phyloP scores from a whole-genome alignment of 2,888 invertebrate species.

The Tachina lurida region DNA sequence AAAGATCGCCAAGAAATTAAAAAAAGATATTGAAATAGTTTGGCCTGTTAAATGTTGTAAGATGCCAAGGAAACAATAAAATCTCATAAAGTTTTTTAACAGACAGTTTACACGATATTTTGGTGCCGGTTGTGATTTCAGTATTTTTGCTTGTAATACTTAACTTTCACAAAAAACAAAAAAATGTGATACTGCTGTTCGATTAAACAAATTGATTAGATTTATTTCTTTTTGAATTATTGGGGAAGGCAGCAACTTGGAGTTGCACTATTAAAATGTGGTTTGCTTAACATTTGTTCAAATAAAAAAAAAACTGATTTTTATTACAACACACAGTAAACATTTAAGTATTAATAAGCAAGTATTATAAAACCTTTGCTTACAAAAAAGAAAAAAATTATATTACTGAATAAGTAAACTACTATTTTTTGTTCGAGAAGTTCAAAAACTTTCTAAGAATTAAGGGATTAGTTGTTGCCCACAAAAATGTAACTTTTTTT shows the following conservation, averaged over 20 bases:
- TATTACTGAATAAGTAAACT: too few species aligned
- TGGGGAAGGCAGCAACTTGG: constrained; percentile 16
- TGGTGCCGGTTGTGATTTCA: constrained; percentile 9
- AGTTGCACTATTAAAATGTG: constrained; percentile 12
- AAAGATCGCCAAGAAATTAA: background rate
- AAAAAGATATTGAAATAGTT: constrained; percentile 6
- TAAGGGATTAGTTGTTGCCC: too few species aligned
- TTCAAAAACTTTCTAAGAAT: too few species aligned
- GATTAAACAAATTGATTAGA: constrained; percentile 56
- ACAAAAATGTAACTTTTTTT: too few species aligned
- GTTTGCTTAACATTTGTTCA: constrained; percentile 10
- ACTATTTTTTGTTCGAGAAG: too few species aligned
- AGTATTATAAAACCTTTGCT: too few species aligned
- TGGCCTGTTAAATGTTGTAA: constrained; percentile 38
- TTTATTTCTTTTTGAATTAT: constrained; percentile 41
- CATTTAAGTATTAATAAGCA: constrained; percentile 4
- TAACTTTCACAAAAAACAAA: constrained; percentile 21
- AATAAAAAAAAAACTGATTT: constrained; percentile 5
- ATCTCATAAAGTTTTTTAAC: constrained; percentile 59
- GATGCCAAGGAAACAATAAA: constrained; percentile 49
- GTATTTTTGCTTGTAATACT: constrained; percentile 8
- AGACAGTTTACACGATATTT: constrained; percentile 50
- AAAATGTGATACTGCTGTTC: constrained; percentile 28
- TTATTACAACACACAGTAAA: constrained; percentile 7
- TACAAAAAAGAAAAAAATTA: too few species aligned